Base-by-base conservation (phyloP, 2,888 invertebrate genomes). In the Lymantria monacha region DNA sequence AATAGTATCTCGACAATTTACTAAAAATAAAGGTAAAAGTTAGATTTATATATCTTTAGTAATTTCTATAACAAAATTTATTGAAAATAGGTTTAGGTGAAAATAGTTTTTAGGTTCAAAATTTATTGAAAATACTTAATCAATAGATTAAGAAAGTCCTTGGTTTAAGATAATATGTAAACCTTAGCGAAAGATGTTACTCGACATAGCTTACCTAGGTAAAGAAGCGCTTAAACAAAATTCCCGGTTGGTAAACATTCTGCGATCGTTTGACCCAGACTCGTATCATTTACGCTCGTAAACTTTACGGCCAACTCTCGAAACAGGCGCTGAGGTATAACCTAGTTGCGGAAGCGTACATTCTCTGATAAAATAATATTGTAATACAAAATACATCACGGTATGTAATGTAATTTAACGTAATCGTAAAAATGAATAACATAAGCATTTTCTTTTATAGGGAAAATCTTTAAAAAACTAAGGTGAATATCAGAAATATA, bases 251-350 rank as follows among this genome's bases (percentile, higher is more conserved):
- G 48, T 58, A 57, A 55, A 53, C 46, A 45, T 48, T 1, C 33
- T 10, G 10, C 33, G 33, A 38, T 59, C 64, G 60, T 73, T 74
- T 72, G 78, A 79, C 77, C 76, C 69, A 49, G 77, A 78, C 77
- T 75, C 69, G 50, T 71, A 72, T 69, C 72, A 70, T 69, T 61
- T 63, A 51, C 53, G 64, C 66, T 74, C 80, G 73, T 81, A 81
- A 81, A 81, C 48, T 81, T 81, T 80, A 81, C 72, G 75, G 72
- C 49, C 55, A 51, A 60, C 67, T 60, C 69, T 66, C 60, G 58
- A 70, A 70, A 71, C 69, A 70, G 66, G 60, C 63, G 61, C 57
- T 63, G 66, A 70, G 68, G 74, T 71, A 74, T 72, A 70, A 69
- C 61, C 64, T 66, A 55, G 57, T 52, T 59, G 57, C 50, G 64